Conservation (phyloP, 2,113 vertebrate species). For the Tragulus kanchil region DNA sequence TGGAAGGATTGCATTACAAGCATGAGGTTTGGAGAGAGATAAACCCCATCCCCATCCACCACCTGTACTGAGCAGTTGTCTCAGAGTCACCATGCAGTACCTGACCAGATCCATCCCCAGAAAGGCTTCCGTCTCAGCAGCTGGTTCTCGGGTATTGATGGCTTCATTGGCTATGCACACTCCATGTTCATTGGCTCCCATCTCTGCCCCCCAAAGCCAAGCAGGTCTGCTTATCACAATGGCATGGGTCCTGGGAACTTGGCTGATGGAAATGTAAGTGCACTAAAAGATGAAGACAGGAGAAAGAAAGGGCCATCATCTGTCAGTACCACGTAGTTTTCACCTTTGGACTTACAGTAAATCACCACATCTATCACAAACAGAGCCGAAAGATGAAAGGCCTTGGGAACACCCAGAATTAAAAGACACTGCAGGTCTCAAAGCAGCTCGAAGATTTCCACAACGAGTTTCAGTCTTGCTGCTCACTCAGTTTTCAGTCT, state of each 20-base stretch:
- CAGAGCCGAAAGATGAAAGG: not conserved
- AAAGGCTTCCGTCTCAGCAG: slow-evolving; percentile 87
- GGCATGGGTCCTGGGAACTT: slow-evolving; percentile 88
- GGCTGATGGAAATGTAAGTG: slow-evolving; percentile 90
- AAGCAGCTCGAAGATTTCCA: not conserved
- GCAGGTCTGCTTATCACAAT: slow-evolving; percentile 90
- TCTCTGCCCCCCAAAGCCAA: slow-evolving; percentile 93
- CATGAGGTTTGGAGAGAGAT: not conserved
- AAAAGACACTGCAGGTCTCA: not conserved
- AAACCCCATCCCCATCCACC: not conserved
- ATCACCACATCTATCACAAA: not conserved
- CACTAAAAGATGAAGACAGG: slow-evolving; percentile 84
- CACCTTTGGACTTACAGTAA: not conserved
- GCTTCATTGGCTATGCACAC: slow-evolving; percentile 90
- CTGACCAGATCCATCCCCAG: slow-evolving; percentile 92
- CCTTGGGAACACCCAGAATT: not conserved
- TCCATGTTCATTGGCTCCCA: slow-evolving; percentile 92
- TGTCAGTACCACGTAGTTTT: not conserved
- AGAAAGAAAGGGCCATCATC: slow-evolving; percentile 25
- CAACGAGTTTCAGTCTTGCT: not conserved
- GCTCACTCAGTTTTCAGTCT: not conserved
- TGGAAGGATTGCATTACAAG: not conserved
- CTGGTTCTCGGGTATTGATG: slow-evolving; percentile 86
- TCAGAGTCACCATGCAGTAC: slow-evolving; percentile 70
- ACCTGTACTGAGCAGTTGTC: not conserved